Base-by-base conservation (phyloP, 2,888 invertebrate species). In the Tetragonula carbonaria region DNA sequence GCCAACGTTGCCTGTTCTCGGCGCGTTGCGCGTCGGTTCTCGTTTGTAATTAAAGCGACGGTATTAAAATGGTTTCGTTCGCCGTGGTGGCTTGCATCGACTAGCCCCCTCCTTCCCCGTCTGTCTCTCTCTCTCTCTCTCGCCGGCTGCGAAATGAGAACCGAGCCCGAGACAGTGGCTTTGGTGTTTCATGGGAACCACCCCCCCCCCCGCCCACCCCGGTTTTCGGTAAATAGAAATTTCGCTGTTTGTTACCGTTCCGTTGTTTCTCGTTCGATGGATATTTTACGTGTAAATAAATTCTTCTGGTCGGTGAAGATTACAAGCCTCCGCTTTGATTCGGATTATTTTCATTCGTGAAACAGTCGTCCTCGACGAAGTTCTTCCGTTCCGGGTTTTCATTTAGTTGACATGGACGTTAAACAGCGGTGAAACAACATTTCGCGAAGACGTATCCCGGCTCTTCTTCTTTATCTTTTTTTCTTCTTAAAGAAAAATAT, bases 11-110 rank as follows among this genome's bases (percentile, higher is more conserved):
- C 38, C 38, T 62, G 62, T 62, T 71, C 72, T 33, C 59, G 66
- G 70, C 55, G 66, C 80, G 38, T 45, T 45, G 45, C 80, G 57
- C 51, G 55, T 14, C 55, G 14, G 28, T 62, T 45, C 45, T 71
- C 51, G 59, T 50, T 62, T 73, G 66, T 71, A 80, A 82, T 82
- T 82, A 80, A 67, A 75, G 53, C 63, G 59, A 33, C 59, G 16
- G 63, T 79, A 63, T 79, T 79, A 79, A 79, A 63, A 79, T 53
- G 59, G 67, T 68, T 68, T 50, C 57, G 57, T 68, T 50, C 66
- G 57, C 45, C 1, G 16, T 50, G 50, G 50, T 68, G 51, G 73
- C 45, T 50, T 73, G 28, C 18, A 75, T 75, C 59, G 75, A 68
- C 28, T 75, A 28, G 50, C n/a, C 4, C 16, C 16, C 18, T 18